Conservation (phyloP, 2,113 vertebrate genomes). For the Pituophis catenifer region DNA sequence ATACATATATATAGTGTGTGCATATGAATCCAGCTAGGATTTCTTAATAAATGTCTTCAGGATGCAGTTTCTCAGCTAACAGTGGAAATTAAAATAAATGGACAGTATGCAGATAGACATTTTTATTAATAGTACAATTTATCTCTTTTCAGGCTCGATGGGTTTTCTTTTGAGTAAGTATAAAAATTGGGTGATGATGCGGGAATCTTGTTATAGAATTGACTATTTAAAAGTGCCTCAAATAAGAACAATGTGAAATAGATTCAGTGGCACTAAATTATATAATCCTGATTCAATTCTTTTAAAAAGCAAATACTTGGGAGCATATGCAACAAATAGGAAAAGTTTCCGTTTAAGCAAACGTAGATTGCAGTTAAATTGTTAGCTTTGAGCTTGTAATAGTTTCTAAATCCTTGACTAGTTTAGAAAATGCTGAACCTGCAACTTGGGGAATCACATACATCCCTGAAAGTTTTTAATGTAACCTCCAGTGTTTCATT, state of each 20-base stretch:
- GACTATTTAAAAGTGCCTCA: background rate
- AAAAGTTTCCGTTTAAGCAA: background rate
- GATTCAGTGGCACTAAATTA: background rate
- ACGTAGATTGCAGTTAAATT: background rate
- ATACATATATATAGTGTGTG: background rate
- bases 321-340: background rate
- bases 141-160: slow-evolving; percentile 86
- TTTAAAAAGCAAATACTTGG: background rate
- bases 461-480: background rate
- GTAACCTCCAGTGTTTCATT: background rate
- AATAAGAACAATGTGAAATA: background rate
- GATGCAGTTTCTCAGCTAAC: background rate
- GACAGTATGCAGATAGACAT: background rate
- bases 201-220: slow-evolving; percentile 11
- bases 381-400: background rate
- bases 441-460: background rate
- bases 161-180: slow-evolving; percentile 95
- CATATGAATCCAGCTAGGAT: background rate
- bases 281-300: background rate
- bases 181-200: slow-evolving; percentile 31
- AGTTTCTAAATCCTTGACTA: background rate
- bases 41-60: background rate
- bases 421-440: background rate
- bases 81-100: background rate
- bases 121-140: slow-evolving; percentile 38